Evolutionary conservation across 2,888 invertebrate genomes (phyloP).

Genomic region (Meghimatium bilineatum): DNA sequence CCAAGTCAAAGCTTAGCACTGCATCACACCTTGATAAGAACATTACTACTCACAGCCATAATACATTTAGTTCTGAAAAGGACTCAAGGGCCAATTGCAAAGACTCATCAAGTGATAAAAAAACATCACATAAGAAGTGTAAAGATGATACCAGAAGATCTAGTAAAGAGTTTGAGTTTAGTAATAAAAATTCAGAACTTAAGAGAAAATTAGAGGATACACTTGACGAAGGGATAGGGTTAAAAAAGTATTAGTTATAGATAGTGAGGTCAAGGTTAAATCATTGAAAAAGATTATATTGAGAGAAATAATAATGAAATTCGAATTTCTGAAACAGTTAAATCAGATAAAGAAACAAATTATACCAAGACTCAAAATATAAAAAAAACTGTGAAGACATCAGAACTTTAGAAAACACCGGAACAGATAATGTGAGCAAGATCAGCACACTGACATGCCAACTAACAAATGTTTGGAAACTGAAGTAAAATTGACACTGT

Average conservation of each 20-base stretch:
- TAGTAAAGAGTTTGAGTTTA: neutral
- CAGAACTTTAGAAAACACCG: neutral
- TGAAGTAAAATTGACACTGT: neutral
- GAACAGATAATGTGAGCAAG: neutral
- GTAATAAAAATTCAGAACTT: neutral
- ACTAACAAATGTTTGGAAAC: neutral
- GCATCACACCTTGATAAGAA: neutral
- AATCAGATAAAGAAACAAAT: no score
- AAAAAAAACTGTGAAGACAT: no score
- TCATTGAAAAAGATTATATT: no score
- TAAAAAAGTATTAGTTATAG: no score
- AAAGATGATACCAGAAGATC: neutral
- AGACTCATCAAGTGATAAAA: neutral
- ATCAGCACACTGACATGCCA: neutral
- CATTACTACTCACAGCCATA: neutral
- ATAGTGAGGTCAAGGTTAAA: no score
- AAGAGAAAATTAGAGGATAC: neutral
- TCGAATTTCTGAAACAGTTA: no score
- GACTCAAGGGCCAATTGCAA: neutral
- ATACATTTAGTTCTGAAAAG: neutral
- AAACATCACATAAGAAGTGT: neutral
- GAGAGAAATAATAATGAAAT: no score
- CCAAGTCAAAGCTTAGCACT: neutral
- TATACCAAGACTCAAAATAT: no score
- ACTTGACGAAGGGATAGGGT: neutral